These are phyloP conservation scores for Leucophenga maculata DNA, from an alignment of 2,888 invertebrate species.

Conservation along the genomic window DNA sequence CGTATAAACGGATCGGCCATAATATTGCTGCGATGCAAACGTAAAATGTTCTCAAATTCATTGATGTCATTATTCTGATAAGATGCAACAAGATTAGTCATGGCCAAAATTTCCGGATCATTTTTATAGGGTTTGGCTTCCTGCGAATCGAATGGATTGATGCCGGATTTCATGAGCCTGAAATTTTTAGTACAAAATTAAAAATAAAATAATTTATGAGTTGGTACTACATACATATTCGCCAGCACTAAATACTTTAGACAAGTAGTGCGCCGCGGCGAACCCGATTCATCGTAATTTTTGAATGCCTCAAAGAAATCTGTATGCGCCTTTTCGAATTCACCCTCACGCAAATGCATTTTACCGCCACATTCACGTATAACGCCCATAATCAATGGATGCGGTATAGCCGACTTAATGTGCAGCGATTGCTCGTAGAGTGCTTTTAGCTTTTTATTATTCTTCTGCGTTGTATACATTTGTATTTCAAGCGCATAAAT, in stretches of 20 bases:
- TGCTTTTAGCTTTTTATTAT: constrained; percentile 96
- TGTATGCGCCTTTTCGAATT: constrained; percentile 98
- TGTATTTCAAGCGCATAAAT: constrained; percentile 99
- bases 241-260: constrained; percentile 98
- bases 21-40: constrained; percentile 93
- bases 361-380: constrained; percentile 99
- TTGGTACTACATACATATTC: constrained; percentile 87
- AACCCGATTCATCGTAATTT: constrained; percentile 99
- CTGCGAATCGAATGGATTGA: constrained; percentile 99
- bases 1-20: constrained; percentile 99
- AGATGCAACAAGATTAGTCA: constrained; percentile 97
- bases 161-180: constrained; percentile 98
- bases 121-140: constrained; percentile 99
- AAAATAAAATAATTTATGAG: not conserved
- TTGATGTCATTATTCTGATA: constrained; percentile 99
- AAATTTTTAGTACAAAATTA: not conserved
- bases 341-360: constrained; percentile 98
- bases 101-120: constrained; percentile 98
- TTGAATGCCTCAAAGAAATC: constrained; percentile 99
- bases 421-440: constrained; percentile 98
- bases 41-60: constrained; percentile 96
- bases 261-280: constrained; percentile 95
- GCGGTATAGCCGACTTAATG: constrained; percentile 99
- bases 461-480: constrained; percentile 99
- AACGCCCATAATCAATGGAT: constrained; percentile 99